Percentiles rank a stretch among this genome's conserved stretches.
These are phyloP conservation scores for Neodontobutis hainanensis DNA, from an alignment of 2,113 vertebrate genomes.

Conservation along the genomic window DNA sequence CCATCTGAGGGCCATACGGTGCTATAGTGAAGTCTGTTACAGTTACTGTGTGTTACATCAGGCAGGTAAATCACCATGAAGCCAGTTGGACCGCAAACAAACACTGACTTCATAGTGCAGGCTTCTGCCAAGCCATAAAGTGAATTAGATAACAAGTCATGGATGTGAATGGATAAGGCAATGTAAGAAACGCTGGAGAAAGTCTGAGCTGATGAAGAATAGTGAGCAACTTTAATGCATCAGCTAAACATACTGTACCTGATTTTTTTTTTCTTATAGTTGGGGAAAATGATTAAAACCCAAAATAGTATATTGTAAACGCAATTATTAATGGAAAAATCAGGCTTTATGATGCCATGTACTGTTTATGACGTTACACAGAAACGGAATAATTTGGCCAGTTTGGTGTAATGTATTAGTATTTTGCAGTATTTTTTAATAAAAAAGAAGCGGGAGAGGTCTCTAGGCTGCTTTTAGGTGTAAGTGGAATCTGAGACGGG, in stretches of 20 bases:
- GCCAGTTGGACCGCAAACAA: conserved; percentile 61
- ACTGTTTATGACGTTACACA: no score
- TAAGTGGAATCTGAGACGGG: no score
- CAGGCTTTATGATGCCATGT: no score
- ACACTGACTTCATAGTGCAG: conserved; percentile 44
- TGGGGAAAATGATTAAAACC: no score
- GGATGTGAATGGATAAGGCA: conserved; percentile 25
- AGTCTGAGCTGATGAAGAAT: background rate
- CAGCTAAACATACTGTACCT: background rate
- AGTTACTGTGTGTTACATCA: conserved; percentile 58
- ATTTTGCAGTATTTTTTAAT: no score
- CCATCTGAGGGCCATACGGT: conserved; percentile 44
- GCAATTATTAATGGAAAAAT: no score
- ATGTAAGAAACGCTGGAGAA: conserved; percentile 1
- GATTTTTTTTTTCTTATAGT: no score
- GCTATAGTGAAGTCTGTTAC: conserved; percentile 23
- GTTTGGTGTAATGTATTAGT: no score
- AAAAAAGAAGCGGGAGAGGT: no score
- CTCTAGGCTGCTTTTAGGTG: no score
- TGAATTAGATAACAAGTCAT: conserved; percentile 21
- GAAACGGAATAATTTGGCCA: no score
- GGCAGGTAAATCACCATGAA: conserved; percentile 39
- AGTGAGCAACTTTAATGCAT: background rate
- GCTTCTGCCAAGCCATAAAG: conserved; percentile 41
- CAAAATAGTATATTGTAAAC: no score